A percentile compares a stretch with the other conserved stretches of the same genome.
These are phyloP conservation scores for Albula goreensis DNA, from an alignment of 2,113 vertebrate genomes.

Conservation along the genomic window DNA sequence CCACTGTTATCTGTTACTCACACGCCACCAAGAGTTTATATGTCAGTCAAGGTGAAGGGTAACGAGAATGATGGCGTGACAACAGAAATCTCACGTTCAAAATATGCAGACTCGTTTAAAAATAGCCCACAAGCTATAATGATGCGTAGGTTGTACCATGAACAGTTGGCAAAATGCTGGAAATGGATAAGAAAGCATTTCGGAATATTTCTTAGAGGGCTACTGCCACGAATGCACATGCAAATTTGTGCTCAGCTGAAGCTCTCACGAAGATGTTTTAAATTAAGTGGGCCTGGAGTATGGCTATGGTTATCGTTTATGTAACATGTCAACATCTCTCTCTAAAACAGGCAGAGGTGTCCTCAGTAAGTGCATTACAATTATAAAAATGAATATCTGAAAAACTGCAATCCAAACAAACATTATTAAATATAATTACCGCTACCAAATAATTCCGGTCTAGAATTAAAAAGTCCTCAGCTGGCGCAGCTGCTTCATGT, in stretches of 20 bases:
- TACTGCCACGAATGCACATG: background rate
- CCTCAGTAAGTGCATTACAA: background rate
- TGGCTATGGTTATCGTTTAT: background rate
- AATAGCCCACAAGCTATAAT: background rate
- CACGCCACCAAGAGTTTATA: background rate
- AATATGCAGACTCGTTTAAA: background rate
- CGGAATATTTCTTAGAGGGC: slow-evolving; percentile 2
- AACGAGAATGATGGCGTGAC: background rate
- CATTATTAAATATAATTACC: no score
- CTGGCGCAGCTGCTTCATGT: no score
- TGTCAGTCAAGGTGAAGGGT: background rate
- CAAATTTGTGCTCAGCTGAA: background rate
- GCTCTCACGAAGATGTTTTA: background rate
- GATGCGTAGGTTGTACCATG: background rate
- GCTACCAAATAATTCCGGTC: no score
- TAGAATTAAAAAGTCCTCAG: no score
- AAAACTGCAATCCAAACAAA: background rate
- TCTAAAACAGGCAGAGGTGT: background rate
- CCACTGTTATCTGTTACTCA: background rate
- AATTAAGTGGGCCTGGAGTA: slow-evolving; percentile 5
- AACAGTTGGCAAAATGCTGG: background rate
- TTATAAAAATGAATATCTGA: background rate
- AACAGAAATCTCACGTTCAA: background rate
- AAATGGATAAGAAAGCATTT: background rate
- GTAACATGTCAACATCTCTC: background rate